phyloP scores from a whole-genome alignment of 2,113 vertebrate species.

The Crotalus helleri region DNA sequence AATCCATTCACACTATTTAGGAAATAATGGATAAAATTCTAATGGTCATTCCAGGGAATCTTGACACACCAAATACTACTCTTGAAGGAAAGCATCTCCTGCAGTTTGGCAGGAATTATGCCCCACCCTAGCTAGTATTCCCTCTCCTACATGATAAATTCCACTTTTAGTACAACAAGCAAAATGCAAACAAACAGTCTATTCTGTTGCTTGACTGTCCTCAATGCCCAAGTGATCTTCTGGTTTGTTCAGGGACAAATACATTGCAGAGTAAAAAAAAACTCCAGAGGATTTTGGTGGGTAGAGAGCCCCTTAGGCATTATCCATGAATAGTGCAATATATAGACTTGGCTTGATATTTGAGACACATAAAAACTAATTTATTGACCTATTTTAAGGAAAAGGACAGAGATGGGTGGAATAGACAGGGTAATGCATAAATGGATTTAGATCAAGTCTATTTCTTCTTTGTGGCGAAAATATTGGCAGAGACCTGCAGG shows the following conservation, averaged over 20 bases:
- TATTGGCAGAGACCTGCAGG: neutral
- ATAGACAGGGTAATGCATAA: neutral
- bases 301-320: neutral
- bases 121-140: neutral
- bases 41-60: neutral
- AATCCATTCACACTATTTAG: neutral
- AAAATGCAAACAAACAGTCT: neutral
- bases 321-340: constrained; percentile 5
- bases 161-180: constrained; percentile 6
- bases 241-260: constrained; percentile 13
- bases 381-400: neutral
- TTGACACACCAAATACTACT: neutral
- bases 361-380: neutral
- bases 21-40: neutral
- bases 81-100: neutral
- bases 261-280: constrained; percentile 17
- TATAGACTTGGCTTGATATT: neutral
- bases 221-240: neutral
- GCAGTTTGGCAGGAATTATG: neutral
- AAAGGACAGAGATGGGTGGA: no score
- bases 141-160: neutral
- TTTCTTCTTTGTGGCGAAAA: neutral
- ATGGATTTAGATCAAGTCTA: neutral
- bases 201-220: neutral
- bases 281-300: neutral